Evolutionary conservation across 2,113 vertebrate species (phyloP).

Genomic region (Cavia porcellus): DNA sequence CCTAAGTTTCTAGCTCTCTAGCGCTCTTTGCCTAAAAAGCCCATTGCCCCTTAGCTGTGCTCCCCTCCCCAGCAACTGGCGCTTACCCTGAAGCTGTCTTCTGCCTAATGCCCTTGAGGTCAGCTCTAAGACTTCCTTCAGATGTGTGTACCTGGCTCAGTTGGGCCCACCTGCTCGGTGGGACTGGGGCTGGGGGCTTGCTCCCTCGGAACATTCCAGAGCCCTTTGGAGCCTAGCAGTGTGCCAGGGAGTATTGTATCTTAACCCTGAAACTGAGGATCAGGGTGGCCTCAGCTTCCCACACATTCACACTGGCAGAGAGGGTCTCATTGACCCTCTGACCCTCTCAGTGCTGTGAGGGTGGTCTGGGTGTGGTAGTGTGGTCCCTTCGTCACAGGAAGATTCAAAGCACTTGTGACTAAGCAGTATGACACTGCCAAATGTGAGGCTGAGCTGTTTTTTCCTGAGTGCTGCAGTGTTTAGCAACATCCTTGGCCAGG

Average conservation of each 20-base stretch:
- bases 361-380: neutral
- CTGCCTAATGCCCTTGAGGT: too few species aligned
- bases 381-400: neutral
- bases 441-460: neutral
- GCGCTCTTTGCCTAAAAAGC: neutral
- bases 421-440: neutral
- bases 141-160: neutral
- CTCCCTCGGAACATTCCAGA: neutral
- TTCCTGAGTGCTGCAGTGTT: neutral
- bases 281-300: neutral
- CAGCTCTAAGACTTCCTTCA: neutral
- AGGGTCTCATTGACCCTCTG: neutral
- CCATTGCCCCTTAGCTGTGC: neutral
- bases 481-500: neutral
- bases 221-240: neutral
- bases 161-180: neutral
- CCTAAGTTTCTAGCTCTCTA: neutral
- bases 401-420: neutral
- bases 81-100: neutral
- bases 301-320: fast-evolving
- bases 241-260: neutral
- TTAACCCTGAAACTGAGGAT: neutral
- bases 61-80: neutral
- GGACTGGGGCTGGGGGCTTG: fast-evolving
- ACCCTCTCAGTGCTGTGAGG: neutral